Conservation (phyloP, 2,113 vertebrate species). For the Orthonyx spaldingii region DNA sequence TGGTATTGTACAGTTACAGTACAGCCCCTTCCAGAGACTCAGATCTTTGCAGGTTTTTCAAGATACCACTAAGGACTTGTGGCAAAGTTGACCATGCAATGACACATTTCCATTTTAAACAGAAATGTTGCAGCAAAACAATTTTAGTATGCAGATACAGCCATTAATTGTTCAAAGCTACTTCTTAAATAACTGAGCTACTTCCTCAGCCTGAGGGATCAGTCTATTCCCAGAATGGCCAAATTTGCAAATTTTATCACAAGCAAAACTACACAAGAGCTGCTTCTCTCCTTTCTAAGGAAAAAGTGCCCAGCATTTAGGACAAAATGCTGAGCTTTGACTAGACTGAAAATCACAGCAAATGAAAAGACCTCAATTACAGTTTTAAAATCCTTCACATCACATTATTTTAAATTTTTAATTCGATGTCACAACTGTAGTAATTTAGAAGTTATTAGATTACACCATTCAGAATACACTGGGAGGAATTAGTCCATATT, state of each 20-base stretch:
- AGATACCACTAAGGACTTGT: background rate
- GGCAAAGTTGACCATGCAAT: background rate
- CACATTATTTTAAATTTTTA: background rate
- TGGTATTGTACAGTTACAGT: background rate
- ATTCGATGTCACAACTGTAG: background rate
- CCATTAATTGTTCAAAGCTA: conserved; percentile 1
- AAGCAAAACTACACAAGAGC: background rate
- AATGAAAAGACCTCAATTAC: background rate
- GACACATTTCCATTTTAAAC: conserved; percentile 16
- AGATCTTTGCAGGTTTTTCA: background rate
- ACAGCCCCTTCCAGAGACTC: background rate
- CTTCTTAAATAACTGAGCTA: conserved; percentile 9
- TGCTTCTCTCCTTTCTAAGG: background rate
- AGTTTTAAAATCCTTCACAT: background rate
- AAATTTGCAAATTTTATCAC: background rate
- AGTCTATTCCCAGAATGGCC: background rate
- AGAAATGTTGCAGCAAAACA: background rate
- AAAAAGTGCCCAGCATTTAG: background rate
- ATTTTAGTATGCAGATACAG: background rate
- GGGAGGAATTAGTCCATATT: background rate
- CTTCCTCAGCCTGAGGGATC: background rate
- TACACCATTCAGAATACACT: background rate
- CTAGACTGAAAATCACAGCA: background rate
- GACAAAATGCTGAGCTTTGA: background rate
- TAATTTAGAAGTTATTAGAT: background rate